These are phyloP conservation scores for Scaptodrosophila lebanonensis DNA, from an alignment of 1,140 invertebrate genomes.

Conservation along the genomic window DNA sequence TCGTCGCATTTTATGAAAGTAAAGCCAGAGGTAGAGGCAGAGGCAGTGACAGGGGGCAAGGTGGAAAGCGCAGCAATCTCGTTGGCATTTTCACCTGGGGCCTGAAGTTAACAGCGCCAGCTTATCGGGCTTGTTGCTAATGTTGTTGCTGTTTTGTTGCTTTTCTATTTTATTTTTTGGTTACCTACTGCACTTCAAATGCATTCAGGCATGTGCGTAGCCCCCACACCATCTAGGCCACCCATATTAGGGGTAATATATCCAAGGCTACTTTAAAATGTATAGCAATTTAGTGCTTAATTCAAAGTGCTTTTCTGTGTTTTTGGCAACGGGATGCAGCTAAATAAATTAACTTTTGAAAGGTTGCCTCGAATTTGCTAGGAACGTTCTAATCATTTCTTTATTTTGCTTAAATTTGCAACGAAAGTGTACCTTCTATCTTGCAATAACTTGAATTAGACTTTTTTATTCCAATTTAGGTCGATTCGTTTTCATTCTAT, in stretches of 20 bases:
- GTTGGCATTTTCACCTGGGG: constrained; percentile 37
- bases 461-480: too few relatives aligned
- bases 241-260: not conserved
- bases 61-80: not conserved
- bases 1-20: too few relatives aligned
- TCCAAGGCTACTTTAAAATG: constrained; percentile 1
- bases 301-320: too few relatives aligned
- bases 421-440: too few relatives aligned
- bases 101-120: constrained; percentile 12
- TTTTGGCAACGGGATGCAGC: too few relatives aligned
- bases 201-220: constrained; percentile 46
- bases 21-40: not conserved
- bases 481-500: too few relatives aligned
- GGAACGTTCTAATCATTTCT: too few relatives aligned
- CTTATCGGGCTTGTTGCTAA: constrained; percentile 9
- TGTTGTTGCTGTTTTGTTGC: constrained; percentile 19
- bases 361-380: too few relatives aligned
- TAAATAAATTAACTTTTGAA: too few relatives aligned
- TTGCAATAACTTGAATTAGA: too few relatives aligned
- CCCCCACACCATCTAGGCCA: constrained; percentile 13
- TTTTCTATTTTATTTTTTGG: constrained; percentile 17
- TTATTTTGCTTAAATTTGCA: too few relatives aligned
- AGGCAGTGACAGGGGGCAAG: not conserved
- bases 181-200: constrained; percentile 69
- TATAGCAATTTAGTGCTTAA: too few relatives aligned